A percentile compares a stretch with the other conserved stretches of the same genome.
phyloP scores from a whole-genome alignment of 2,888 invertebrate species.

The Parnassius glacialis region DNA sequence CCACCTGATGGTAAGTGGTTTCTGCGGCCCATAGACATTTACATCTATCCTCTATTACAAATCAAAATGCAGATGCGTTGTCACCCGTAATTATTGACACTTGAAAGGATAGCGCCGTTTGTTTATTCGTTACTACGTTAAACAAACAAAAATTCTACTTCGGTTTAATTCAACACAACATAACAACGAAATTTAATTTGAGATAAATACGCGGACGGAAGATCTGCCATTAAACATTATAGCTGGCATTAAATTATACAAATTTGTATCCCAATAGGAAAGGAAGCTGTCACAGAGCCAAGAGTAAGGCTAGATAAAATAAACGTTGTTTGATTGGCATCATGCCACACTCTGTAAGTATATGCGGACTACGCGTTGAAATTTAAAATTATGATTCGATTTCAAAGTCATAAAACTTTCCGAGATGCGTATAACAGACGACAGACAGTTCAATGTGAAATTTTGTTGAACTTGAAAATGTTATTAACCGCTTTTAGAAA shows the following conservation, averaged over 20 bases:
- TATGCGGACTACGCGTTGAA: conserved; percentile 30
- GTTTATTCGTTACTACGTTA: no score
- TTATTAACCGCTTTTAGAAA: no score
- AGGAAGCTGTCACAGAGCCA: conserved; percentile 56
- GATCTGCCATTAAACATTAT: conserved; percentile 24
- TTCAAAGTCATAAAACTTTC: conserved; percentile 10
- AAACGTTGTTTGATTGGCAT: conserved; percentile 42
- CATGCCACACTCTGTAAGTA: conserved; percentile 35
- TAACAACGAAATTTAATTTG: not conserved
- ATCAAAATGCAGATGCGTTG: no score
- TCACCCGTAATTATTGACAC: no score
- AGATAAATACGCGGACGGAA: conserved; percentile 3
- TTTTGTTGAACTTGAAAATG: not conserved
- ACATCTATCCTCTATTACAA: no score
- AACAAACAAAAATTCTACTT: no score
- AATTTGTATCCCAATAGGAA: conserved; percentile 44
- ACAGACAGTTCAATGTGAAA: not conserved
- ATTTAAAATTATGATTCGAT: conserved; percentile 32
- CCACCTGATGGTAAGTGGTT: no score
- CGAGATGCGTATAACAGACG: not conserved
- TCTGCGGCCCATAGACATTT: no score
- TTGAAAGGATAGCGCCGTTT: no score
- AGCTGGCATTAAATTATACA: conserved; percentile 34
- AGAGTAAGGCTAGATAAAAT: conserved; percentile 54
- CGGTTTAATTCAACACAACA: not conserved